Evolutionary conservation across 2,113 vertebrate species (phyloP).

Genomic region (Laticauda colubrina): DNA sequence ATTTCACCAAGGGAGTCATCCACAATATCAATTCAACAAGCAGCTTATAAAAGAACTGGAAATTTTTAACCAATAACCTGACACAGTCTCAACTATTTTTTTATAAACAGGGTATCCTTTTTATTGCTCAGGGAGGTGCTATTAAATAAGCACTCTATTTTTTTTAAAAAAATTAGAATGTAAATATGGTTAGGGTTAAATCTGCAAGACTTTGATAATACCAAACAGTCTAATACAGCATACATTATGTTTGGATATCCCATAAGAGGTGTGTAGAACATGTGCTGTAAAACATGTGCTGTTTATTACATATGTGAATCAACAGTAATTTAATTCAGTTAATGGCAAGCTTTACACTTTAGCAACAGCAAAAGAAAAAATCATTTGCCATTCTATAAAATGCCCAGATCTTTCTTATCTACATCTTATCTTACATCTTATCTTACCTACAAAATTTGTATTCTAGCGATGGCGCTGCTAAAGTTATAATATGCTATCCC

Average conservation of each 20-base stretch:
- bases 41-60: constrained; percentile 6
- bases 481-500: neutral
- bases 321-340: constrained; percentile 6
- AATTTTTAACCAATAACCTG: neutral
- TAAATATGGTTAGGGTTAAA: neutral
- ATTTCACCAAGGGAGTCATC: neutral
- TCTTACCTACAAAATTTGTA: neutral
- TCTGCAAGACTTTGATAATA: neutral
- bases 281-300: neutral
- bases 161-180: neutral
- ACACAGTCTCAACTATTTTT: neutral
- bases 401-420: neutral
- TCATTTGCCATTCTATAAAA: neutral
- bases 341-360: constrained; percentile 8
- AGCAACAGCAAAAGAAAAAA: neutral
- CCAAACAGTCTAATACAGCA: neutral
- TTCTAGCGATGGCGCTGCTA: neutral
- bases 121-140: neutral
- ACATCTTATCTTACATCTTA: no score
- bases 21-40: neutral
- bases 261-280: neutral
- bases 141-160: neutral
- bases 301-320: neutral
- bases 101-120: neutral
- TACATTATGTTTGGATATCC: constrained; percentile 18